These are phyloP conservation scores for Drosophila mayri DNA, from an alignment of 1,140 invertebrate genomes.

Conservation along the genomic window DNA sequence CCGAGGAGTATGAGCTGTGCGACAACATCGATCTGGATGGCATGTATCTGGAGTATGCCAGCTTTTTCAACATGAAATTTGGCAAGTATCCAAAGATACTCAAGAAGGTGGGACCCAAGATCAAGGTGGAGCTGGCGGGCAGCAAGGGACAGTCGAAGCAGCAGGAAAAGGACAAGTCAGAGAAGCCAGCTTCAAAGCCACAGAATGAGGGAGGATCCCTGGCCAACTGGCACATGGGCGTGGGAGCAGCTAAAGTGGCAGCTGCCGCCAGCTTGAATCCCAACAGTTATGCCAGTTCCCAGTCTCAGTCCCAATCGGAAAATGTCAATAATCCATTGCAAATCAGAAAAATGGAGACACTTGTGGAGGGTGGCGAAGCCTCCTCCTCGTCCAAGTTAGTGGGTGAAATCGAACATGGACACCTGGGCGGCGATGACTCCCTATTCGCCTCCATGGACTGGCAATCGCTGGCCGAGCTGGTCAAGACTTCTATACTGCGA, in stretches of 20 bases:
- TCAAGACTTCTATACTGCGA: slow-evolving; percentile 68
- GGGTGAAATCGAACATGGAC: slow-evolving; percentile 70
- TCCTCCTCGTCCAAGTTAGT: slow-evolving; percentile 22
- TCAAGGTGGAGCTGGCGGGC: slow-evolving; percentile 64
- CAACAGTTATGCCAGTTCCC: neutral
- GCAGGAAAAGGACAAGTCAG: neutral
- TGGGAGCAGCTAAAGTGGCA: slow-evolving; percentile 61
- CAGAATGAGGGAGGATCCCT: slow-evolving; percentile 4
- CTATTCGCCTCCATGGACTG: slow-evolving; percentile 69
- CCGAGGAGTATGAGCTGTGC: slow-evolving; percentile 91
- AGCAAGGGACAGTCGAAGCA: slow-evolving; percentile 1
- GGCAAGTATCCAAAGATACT: slow-evolving; percentile 93
- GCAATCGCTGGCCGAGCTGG: slow-evolving; percentile 69
- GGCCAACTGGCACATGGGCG: slow-evolving; percentile 58
- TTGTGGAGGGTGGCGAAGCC: neutral
- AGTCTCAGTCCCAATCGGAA: neutral
- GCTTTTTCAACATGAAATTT: slow-evolving; percentile 94
- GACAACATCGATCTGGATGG: slow-evolving; percentile 96
- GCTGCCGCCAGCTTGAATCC: slow-evolving; percentile 40
- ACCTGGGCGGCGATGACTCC: slow-evolving; percentile 52
- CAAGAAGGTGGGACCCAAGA: slow-evolving; percentile 85
- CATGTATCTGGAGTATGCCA: slow-evolving; percentile 94
- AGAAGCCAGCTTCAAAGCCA: neutral
- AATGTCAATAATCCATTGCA: slow-evolving; percentile 41
- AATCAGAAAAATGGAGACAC: slow-evolving; percentile 64